Evolutionary conservation across 2,797 vertebrate species (phyloP), one percentile per base, ranked within the genome.

Genomic region (Simalia tracyae): DNA sequence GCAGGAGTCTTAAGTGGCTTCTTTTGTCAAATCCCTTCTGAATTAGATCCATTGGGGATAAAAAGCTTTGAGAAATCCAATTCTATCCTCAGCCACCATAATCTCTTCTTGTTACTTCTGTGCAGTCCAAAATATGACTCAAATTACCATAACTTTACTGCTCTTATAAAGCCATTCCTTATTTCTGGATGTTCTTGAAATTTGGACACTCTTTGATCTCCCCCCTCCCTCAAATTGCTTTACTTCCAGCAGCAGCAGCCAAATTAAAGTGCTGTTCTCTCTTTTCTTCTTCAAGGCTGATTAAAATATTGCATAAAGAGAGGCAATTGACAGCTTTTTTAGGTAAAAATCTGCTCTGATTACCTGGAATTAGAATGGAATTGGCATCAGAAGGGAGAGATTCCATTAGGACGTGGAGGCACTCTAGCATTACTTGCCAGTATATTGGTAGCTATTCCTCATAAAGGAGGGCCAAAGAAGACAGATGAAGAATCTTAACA

Each of bases 21-120:
- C 59, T 92, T 88, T 92, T 92, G 86, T 92, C 46, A 50, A 88
- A 66, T 90, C 89, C 84, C 50, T 81, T 59, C 68, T 92, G 92
- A 90, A 90, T 92, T 24, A 90, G 89, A 84, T 90, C 60, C 17
- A 0, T 56, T 57, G 66, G 87, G 68, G 59, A 92, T 90, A 87
- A 92, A 92, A 88, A 92, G 46, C 61, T 68, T 61, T 36, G 54
- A 12, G 90, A 89, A 92, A 90, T 87, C 86, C 68, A 90, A 59
- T 90, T 90, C 92, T 84, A 84, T 31, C 31, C 11, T 90, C 68
- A 66, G 31, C 31, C 19, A 4, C 36, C 22, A 31, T 60, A 63
- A 26, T 60, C 42, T 92, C 10, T 66, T 63, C 89, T 26, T 42
- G n/a, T 28, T 42, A 57, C 60, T 36, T 87, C 68, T 50, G 24